These are phyloP conservation scores for Lutjanus campechanus DNA, from an alignment of 2,797 vertebrate species.

Conservation along the genomic window DNA sequence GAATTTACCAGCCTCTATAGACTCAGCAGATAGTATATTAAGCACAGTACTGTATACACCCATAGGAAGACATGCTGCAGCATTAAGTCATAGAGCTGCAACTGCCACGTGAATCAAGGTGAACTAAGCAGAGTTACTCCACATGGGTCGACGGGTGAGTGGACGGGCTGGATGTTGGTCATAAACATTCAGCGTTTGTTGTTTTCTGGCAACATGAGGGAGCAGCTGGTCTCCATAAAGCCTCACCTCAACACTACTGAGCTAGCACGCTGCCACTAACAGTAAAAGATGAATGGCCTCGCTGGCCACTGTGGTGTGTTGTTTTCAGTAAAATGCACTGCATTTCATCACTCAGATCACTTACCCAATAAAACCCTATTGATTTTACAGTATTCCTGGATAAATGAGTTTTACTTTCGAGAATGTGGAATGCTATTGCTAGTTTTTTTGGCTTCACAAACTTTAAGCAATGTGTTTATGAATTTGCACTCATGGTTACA, in stretches of 20 bases:
- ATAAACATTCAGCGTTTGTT: constrained; percentile 73
- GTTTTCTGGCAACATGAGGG: constrained; percentile 55
- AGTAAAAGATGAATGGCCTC: constrained; percentile 38
- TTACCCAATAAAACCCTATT: constrained; percentile 33
- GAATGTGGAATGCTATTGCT: constrained; percentile 26
- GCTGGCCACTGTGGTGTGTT: constrained; percentile 38
- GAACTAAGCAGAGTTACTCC: constrained; percentile 31
- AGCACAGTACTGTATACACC: constrained; percentile 8
- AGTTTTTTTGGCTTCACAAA: constrained; percentile 34
- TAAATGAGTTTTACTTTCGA: constrained; percentile 21
- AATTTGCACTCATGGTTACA: constrained; percentile 40
- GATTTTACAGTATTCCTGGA: constrained; percentile 31
- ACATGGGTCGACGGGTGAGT: constrained; percentile 33
- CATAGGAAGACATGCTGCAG: background rate
- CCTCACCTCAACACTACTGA: constrained; percentile 57
- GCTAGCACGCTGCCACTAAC: constrained; percentile 39
- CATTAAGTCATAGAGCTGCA: background rate
- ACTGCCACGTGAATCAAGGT: constrained; percentile 34
- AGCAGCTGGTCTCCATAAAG: constrained; percentile 78
- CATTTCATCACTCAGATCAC: constrained; percentile 48
- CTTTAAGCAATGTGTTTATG: constrained; percentile 54
- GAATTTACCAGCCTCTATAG: background rate
- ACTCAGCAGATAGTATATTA: background rate
- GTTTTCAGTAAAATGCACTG: constrained; percentile 37
- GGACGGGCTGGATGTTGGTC: constrained; percentile 50